These are phyloP conservation scores for Hyperoplus lanceolatus DNA, from an alignment of 2,797 vertebrate genomes.

Conservation along the genomic window DNA sequence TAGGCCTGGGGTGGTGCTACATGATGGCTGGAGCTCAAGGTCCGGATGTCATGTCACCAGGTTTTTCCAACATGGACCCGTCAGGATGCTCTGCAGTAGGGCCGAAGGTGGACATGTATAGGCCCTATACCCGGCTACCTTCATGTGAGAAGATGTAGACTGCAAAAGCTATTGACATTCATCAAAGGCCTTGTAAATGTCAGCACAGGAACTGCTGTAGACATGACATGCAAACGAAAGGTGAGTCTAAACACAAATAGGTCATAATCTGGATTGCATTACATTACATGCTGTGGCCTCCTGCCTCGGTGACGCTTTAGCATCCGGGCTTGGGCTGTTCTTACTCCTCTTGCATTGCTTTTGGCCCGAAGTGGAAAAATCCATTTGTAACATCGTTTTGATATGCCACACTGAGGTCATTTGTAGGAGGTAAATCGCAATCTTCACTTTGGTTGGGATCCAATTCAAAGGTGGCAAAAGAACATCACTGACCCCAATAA, in stretches of 20 bases:
- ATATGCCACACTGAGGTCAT: slow-evolving; percentile 40
- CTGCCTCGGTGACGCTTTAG: slow-evolving; percentile 11
- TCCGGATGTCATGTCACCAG: slow-evolving; percentile 61
- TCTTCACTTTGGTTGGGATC: slow-evolving; percentile 34
- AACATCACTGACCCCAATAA: slow-evolving; percentile 50
- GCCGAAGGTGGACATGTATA: slow-evolving; percentile 36
- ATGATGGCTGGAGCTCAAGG: slow-evolving; percentile 45
- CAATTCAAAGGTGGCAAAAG: slow-evolving; percentile 58
- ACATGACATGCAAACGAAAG: slow-evolving; percentile 57
- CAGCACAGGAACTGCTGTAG: slow-evolving; percentile 60
- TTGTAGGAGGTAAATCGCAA: slow-evolving; percentile 64
- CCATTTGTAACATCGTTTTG: slow-evolving; percentile 48
- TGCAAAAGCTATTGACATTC: slow-evolving; percentile 57
- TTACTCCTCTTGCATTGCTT: slow-evolving; percentile 24
- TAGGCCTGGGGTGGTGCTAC: slow-evolving; percentile 59
- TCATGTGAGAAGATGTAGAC: slow-evolving; percentile 48
- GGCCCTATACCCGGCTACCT: slow-evolving; percentile 32
- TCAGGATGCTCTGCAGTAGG: slow-evolving; percentile 48
- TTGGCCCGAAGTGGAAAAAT: slow-evolving; percentile 26
- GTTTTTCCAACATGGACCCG: slow-evolving; percentile 43
- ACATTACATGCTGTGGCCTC: slow-evolving; percentile 17
- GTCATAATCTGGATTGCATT: slow-evolving; percentile 60
- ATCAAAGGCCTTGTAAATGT: slow-evolving; percentile 74
- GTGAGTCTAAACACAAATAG: slow-evolving; percentile 69
- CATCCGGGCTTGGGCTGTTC: not conserved